These are phyloP conservation scores for Mico argentatus DNA, from an alignment of 2,797 vertebrate species.

Conservation along the genomic window DNA sequence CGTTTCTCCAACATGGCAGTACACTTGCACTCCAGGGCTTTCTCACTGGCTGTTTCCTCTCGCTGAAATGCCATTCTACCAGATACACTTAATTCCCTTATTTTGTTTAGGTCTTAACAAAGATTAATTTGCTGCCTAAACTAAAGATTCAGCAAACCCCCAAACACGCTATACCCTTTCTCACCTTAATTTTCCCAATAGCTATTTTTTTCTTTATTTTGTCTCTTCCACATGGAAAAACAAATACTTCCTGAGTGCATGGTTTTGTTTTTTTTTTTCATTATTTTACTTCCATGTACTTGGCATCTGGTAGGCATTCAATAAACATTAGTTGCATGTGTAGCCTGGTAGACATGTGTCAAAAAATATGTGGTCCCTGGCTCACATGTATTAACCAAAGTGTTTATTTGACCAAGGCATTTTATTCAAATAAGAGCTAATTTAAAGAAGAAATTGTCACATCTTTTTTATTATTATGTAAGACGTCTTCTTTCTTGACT, in stretches of 20 bases:
- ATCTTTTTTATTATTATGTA: not conserved
- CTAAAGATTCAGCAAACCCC: not conserved
- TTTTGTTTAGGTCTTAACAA: not conserved
- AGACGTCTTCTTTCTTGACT: not conserved
- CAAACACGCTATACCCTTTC: not conserved
- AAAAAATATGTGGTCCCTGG: not conserved
- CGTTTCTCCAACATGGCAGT: not conserved
- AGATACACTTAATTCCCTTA: not conserved
- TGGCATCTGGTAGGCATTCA: not conserved
- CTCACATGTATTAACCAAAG: not conserved
- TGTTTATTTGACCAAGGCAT: not conserved
- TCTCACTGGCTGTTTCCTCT: not conserved
- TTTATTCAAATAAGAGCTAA: not conserved
- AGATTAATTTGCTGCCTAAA: not conserved
- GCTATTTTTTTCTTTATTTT: not conserved
- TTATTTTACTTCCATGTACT: not conserved
- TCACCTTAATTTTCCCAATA: not conserved
- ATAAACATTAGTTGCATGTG: not conserved
- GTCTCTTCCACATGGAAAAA: not conserved
- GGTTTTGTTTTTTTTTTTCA: not conserved
- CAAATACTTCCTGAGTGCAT: not conserved
- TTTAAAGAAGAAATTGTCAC: not conserved
- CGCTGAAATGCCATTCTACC: not conserved
- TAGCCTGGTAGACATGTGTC: not conserved
- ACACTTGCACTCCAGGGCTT: not conserved